These are phyloP conservation scores for Drosophila pegasa DNA, from an alignment of 2,888 invertebrate species.

Conservation along the genomic window DNA sequence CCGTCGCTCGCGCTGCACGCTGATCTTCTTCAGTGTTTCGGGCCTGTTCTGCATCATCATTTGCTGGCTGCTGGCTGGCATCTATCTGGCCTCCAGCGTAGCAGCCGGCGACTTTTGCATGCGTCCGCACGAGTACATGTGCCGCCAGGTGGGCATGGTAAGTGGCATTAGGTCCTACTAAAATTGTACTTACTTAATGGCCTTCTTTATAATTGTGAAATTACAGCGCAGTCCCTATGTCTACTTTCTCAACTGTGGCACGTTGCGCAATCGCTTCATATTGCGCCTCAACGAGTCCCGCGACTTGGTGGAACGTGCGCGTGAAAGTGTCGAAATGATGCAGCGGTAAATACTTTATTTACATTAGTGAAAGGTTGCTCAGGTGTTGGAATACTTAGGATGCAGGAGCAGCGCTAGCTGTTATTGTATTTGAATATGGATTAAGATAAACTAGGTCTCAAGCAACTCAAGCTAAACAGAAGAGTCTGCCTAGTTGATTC, in stretches of 20 bases:
- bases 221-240: constrained; percentile 84
- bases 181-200: neutral
- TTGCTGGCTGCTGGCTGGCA: constrained; percentile 94
- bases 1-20: constrained; percentile 90
- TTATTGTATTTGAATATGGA: neutral
- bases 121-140: constrained; percentile 89
- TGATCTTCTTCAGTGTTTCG: constrained; percentile 95
- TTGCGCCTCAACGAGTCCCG: constrained; percentile 84
- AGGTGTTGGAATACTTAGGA: neutral
- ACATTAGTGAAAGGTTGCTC: neutral
- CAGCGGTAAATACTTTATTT: constrained; percentile 82
- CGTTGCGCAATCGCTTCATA: constrained; percentile 84
- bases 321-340: constrained; percentile 82
- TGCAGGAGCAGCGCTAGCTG: neutral
- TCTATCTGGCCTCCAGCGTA: constrained; percentile 93
- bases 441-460: too few relatives aligned
- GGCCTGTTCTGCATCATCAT: constrained; percentile 87
- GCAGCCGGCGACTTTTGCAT: constrained; percentile 94
- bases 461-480: too few relatives aligned
- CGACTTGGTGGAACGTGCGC: constrained; percentile 84
- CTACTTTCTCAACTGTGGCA: constrained; percentile 85
- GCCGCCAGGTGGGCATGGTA: constrained; percentile 85
- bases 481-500: too few relatives aligned
- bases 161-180: constrained; percentile 28
- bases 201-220: constrained; percentile 8